These are phyloP conservation scores for Liasis olivaceus DNA, from an alignment of 2,797 vertebrate genomes.

Conservation along the genomic window DNA sequence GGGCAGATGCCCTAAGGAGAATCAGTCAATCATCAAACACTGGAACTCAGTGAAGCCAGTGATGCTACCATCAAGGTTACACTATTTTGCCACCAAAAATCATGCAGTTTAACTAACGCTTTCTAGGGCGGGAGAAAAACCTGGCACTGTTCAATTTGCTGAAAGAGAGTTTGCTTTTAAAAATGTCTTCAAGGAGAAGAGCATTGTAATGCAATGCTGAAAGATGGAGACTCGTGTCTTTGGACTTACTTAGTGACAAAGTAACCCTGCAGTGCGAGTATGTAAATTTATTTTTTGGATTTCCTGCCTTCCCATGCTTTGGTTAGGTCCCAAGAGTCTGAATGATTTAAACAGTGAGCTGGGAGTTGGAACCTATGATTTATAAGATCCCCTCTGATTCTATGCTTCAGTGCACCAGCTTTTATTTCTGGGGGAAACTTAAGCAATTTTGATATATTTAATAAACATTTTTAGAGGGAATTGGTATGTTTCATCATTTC, in stretches of 20 bases:
- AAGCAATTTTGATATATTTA: neutral
- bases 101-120: neutral
- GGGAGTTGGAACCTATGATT: neutral
- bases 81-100: neutral
- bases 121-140: neutral
- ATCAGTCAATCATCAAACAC: neutral
- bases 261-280: neutral
- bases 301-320: neutral
- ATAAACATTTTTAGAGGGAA: neutral
- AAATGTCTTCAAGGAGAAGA: neutral
- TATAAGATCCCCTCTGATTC: neutral
- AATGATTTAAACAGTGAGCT: neutral
- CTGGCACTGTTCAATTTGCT: neutral
- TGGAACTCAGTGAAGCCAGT: neutral
- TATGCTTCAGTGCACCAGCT: neutral
- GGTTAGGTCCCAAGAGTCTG: neutral
- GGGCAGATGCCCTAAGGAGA: neutral
- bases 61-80: neutral
- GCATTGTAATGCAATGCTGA: neutral
- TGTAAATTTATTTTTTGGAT: neutral
- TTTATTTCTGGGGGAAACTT: neutral
- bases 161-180: neutral
- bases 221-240: neutral
- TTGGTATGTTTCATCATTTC: neutral
- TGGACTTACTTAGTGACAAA: neutral